A percentile compares a stretch with the other conserved stretches of the same genome.
phyloP scores from a whole-genome alignment of 2,113 vertebrate genomes.

The Phalacrocorax aristotelis region DNA sequence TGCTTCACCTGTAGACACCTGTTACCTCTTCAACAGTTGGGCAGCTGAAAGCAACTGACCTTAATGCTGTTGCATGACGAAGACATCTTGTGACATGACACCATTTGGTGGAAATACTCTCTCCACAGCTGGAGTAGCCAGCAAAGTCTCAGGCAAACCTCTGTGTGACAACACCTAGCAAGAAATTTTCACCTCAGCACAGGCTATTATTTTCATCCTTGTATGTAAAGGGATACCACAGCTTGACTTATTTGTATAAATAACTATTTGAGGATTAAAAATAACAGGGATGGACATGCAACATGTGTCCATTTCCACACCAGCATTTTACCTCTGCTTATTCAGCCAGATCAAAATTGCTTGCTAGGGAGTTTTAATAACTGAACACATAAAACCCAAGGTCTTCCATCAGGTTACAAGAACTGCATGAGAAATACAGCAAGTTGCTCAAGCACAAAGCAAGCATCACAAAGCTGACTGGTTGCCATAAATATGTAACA shows the following conservation, averaged over 20 bases:
- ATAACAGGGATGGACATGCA: background rate
- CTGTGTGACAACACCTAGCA: background rate
- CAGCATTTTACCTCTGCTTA: background rate
- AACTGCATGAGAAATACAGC: background rate
- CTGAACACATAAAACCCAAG: background rate
- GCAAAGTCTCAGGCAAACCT: background rate
- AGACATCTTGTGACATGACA: background rate
- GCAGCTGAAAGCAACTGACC: background rate
- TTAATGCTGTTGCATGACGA: background rate
- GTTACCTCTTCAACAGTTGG: background rate
- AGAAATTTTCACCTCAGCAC: background rate
- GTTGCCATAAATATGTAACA: background rate
- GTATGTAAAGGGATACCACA: background rate
- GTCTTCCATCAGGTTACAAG: background rate
- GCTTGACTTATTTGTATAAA: background rate
- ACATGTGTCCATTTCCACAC: background rate
- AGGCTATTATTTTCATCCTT: background rate
- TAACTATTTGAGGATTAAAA: background rate
- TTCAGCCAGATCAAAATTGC: background rate
- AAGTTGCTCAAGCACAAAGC: background rate
- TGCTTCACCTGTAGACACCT: background rate
- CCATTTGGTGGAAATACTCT: background rate
- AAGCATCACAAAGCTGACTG: background rate
- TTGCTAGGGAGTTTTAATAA: background rate
- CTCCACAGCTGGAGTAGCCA: background rate